These are phyloP conservation scores for Philereme transversata DNA, from an alignment of 2,888 invertebrate genomes.

Conservation along the genomic window DNA sequence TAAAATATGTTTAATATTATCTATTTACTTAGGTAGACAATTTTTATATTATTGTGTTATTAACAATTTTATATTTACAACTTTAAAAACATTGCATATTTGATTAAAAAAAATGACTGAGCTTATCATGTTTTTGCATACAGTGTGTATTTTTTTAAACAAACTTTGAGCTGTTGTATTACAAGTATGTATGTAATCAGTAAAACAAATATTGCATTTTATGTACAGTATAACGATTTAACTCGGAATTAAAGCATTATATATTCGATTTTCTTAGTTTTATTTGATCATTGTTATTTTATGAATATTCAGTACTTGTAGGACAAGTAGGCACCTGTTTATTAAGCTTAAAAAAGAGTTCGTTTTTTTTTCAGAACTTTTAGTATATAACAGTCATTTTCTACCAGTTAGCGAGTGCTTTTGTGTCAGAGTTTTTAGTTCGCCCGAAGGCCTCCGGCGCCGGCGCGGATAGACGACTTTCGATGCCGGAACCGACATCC, in stretches of 20 bases:
- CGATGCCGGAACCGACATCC: too few species aligned
- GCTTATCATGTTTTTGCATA: not conserved
- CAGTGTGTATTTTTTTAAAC: not conserved
- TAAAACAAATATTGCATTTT: not conserved
- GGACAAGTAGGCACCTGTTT: too few species aligned
- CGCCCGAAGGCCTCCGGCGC: too few species aligned
- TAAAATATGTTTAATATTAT: not conserved
- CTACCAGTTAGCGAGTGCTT: too few species aligned
- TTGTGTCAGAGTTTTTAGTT: too few species aligned
- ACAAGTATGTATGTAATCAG: not conserved
- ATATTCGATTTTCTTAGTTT: conserved; percentile 5
- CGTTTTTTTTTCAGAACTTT: too few species aligned
- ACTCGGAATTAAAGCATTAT: conserved; percentile 15
- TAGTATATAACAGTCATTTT: too few species aligned
- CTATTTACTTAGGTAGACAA: not conserved
- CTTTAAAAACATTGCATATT: not conserved
- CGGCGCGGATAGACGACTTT: too few species aligned
- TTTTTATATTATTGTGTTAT: not conserved
- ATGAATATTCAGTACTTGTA: too few species aligned
- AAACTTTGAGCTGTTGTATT: not conserved
- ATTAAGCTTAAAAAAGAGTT: too few species aligned
- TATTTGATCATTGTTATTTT: not conserved
- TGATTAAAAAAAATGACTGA: not conserved
- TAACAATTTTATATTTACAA: not conserved
- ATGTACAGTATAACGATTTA: not conserved